These are phyloP conservation scores for Porites evermanni DNA, from an alignment of 92 coral and sea anemone species.

Conservation along the genomic window DNA sequence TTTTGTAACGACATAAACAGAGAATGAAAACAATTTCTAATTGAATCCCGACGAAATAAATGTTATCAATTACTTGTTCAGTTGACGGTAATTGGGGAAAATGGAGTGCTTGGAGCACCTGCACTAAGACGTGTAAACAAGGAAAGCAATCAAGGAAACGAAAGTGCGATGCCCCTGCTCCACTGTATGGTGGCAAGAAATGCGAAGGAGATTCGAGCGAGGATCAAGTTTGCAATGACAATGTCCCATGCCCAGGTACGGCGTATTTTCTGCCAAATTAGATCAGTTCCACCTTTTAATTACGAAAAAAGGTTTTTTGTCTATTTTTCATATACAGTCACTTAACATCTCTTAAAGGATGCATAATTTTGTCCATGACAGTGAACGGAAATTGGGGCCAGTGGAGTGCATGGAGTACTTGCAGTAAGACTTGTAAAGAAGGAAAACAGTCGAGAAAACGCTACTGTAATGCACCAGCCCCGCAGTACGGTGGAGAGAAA, in stretches of 20 bases:
- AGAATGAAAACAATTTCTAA: too few relatives aligned
- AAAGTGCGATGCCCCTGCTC: constrained; percentile 45
- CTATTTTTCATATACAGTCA: too few relatives aligned
- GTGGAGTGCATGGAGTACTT: constrained; percentile 63
- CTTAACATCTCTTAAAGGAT: too few relatives aligned
- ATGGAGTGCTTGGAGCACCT: constrained; percentile 65
- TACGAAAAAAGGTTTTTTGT: too few relatives aligned
- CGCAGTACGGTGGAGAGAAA: constrained; percentile 36
- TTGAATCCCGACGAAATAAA: too few relatives aligned
- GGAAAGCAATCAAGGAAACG: constrained; percentile 60
- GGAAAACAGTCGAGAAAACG: constrained; percentile 60
- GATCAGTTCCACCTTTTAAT: too few relatives aligned
- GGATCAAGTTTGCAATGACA: not conserved
- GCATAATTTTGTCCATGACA: not conserved
- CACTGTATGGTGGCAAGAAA: constrained; percentile 34
- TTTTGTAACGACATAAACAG: too few relatives aligned
- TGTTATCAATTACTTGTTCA: not conserved
- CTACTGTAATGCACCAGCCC: constrained; percentile 46
- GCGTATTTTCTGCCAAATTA: too few relatives aligned
- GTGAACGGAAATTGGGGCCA: constrained; percentile 18
- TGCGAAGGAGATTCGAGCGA: constrained; percentile 30
- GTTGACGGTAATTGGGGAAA: constrained; percentile 30
- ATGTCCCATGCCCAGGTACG: constrained; percentile 12
- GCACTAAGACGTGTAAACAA: constrained; percentile 57
- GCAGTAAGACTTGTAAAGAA: constrained; percentile 55